Percentiles rank a stretch among this genome's conserved stretches.
Conservation (phyloP, 2,797 vertebrate species). For the Amblyraja radiata region DNA sequence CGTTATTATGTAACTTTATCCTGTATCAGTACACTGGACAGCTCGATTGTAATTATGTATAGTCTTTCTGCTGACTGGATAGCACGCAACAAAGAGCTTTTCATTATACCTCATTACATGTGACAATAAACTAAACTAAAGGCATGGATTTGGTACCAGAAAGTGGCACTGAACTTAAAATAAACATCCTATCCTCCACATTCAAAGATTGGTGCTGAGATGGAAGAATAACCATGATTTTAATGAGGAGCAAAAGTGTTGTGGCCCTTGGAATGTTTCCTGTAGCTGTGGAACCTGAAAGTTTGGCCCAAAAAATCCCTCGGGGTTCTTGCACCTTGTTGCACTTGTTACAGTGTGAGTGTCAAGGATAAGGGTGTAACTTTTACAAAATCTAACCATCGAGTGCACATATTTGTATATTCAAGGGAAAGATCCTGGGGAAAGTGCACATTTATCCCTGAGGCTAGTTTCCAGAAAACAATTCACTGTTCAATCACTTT, state of each 20-base stretch:
- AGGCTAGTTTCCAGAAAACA: neutral
- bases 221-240: no score
- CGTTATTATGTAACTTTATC: no score
- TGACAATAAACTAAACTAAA: no score
- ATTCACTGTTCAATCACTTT: neutral
- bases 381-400: neutral
- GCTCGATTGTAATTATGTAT: no score
- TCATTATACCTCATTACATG: no score
- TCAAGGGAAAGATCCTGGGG: neutral
- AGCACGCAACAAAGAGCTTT: no score
- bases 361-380: neutral
- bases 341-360: neutral
- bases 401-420: neutral
- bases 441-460: neutral
- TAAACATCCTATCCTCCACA: no score
- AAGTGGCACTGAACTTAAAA: no score
- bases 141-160: no score
- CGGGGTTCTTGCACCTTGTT: neutral
- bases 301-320: neutral
- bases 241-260: neutral
- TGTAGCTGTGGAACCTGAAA: neutral
- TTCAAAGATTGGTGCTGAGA: no score
- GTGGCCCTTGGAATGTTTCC: neutral
- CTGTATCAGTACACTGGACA: no score
- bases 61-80: no score